Base-by-base conservation (phyloP, 2,888 invertebrate species). In the Philhelius pedissequus region DNA sequence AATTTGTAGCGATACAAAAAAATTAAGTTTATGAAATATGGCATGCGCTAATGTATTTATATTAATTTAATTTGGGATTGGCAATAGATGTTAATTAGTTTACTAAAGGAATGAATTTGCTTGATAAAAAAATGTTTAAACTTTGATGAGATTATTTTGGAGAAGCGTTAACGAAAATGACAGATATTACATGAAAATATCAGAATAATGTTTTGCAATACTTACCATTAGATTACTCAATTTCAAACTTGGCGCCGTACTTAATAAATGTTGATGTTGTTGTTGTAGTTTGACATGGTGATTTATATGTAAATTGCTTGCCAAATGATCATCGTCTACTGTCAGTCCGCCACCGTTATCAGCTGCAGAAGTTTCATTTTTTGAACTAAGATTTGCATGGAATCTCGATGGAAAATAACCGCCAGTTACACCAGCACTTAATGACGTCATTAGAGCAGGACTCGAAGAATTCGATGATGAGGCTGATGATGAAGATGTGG, bases 161-260 rank as follows among this genome's bases (percentile, higher is more conserved):
- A n/a, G n/a, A n/a, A n/a, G n/a, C n/a, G n/a, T n/a, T n/a, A n/a
- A n/a, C n/a, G n/a, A n/a, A n/a, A n/a, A n/a, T n/a, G n/a, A n/a
- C n/a, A n/a, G n/a, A n/a, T n/a, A n/a, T n/a, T n/a, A n/a, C n/a
- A n/a, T n/a, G n/a, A n/a, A n/a, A n/a, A n/a, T n/a, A n/a, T n/a
- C n/a, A n/a, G n/a, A n/a, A n/a, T n/a, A n/a, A n/a, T n/a, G n/a
- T n/a, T n/a, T n/a, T n/a, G n/a, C n/a, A n/a, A n/a, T 11, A 89
- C 91, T 91, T 89, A 91, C 91, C 91, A 91, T 91, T 87, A 91
- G 90, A 89, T 91, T 91, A 88, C 91, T 91, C 88, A 91, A 90
- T 90, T 91, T 91, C 79, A 90, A 87, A 86, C 91, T 91, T 74
- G 91, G 91, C 87, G 90, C 89, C 82, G 90, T 90, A 88, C 90